Percentiles rank a stretch among this genome's conserved stretches.
Conservation (phyloP, 2,113 vertebrate genomes). For the Cebidichthys violaceus region DNA sequence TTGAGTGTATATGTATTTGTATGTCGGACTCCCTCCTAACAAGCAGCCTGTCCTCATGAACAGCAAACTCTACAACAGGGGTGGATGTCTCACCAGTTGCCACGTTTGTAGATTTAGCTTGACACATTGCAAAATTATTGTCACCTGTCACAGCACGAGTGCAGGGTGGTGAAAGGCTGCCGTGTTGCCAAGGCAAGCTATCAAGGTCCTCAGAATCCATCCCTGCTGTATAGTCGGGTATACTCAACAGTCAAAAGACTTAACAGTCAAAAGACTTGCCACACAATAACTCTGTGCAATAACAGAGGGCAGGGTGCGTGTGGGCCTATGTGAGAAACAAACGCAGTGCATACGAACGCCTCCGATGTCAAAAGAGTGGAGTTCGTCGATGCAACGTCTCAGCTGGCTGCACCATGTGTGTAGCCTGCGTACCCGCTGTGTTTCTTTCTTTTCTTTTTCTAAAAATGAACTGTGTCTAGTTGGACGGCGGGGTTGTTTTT, state of each 20-base stretch:
- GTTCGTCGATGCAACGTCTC: constrained; percentile 34
- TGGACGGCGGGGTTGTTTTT: constrained; percentile 37
- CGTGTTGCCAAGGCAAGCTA: constrained; percentile 24
- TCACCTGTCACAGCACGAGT: constrained; percentile 30
- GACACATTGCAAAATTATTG: constrained; percentile 23
- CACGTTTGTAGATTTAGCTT: constrained; percentile 43
- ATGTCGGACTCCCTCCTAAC: constrained; percentile 57
- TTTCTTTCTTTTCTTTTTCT: constrained; percentile 42
- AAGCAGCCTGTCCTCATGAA: constrained; percentile 52
- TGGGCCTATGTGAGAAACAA: constrained; percentile 53
- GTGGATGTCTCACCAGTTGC: constrained; percentile 40
- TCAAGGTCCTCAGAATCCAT: constrained; percentile 53
- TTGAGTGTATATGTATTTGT: constrained; percentile 53
- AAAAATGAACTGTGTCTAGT: constrained; percentile 52
- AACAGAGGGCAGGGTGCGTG: constrained; percentile 53
- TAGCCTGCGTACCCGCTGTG: constrained; percentile 41
- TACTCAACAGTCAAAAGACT: constrained; percentile 14
- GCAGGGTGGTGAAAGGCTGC: constrained; percentile 17
- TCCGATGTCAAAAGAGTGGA: constrained; percentile 55
- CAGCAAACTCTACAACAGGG: constrained; percentile 50
- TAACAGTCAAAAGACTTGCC: constrained; percentile 30
- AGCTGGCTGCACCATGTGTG: constrained; percentile 54
- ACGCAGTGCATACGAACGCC: constrained; percentile 37
- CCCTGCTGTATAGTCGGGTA: constrained; percentile 56
- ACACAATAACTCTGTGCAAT: constrained; percentile 66